Percentiles rank a stretch among this genome's conserved stretches.
These are phyloP conservation scores for Lacerta bilineata DNA, from an alignment of 2,797 vertebrate species.

Conservation along the genomic window DNA sequence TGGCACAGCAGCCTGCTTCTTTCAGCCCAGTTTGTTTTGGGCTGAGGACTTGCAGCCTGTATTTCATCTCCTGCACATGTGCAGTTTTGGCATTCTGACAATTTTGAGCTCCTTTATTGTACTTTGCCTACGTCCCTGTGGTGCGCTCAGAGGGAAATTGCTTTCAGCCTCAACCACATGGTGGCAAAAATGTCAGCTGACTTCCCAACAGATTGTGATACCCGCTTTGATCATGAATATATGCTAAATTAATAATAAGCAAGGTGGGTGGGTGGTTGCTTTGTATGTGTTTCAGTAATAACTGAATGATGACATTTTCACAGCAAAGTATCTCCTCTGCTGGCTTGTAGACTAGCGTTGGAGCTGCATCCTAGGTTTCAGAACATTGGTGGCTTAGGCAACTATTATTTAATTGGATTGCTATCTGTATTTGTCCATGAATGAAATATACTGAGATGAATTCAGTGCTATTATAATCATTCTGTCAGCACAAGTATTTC, in stretches of 20 bases:
- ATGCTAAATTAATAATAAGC: not conserved
- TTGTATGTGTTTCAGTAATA: not conserved
- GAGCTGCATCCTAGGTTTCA: not conserved
- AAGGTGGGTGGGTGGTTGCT: not conserved
- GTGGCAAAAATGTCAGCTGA: not conserved
- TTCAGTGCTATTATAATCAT: too few species aligned
- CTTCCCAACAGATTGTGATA: not conserved
- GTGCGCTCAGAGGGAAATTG: not conserved
- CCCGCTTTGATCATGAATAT: not conserved
- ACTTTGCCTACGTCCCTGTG: not conserved
- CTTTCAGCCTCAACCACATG: not conserved
- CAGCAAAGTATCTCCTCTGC: not conserved
- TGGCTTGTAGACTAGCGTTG: not conserved
- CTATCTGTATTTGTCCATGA: not conserved
- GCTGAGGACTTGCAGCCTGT: not conserved
- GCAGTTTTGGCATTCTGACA: not conserved
- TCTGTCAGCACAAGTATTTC: too few species aligned
- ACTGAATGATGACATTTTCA: not conserved
- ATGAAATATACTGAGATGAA: not conserved
- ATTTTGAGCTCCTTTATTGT: not conserved
- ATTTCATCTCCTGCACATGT: not conserved
- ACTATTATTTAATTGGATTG: not conserved
- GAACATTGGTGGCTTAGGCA: not conserved
- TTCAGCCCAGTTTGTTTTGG: not conserved
- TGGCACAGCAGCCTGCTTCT: not conserved